A percentile compares a stretch with the other conserved stretches of the same genome.
These are phyloP conservation scores for Vidua chalybeata DNA, from an alignment of 2,113 vertebrate species.

Conservation along the genomic window DNA sequence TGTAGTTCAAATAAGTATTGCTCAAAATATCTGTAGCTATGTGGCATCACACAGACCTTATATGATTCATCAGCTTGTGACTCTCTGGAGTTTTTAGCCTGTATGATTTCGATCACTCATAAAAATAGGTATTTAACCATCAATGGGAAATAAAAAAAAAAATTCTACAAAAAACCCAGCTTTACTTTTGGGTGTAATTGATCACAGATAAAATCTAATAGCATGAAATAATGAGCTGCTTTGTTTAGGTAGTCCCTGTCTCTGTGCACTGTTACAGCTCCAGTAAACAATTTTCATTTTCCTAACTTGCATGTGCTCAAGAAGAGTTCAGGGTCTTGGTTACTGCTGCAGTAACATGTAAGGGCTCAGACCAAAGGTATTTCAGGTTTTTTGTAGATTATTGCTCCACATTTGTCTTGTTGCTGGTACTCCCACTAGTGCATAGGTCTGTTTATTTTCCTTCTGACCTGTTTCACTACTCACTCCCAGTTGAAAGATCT, in stretches of 20 bases:
- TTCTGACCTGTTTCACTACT: not conserved
- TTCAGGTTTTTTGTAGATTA: not conserved
- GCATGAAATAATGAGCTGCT: not conserved
- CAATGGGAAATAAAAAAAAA: not conserved
- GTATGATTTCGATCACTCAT: not conserved
- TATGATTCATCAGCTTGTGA: slow-evolving; percentile 45
- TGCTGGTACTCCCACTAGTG: not conserved
- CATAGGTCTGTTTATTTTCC: not conserved
- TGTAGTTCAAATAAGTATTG: not conserved
- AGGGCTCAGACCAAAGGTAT: not conserved
- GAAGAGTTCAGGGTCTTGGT: not conserved
- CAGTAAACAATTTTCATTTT: not conserved
- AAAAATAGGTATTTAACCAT: not conserved
- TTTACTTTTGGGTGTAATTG: not conserved
- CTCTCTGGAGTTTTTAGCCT: not conserved
- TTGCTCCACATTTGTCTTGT: not conserved
- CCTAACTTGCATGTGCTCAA: not conserved
- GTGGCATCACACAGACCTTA: not conserved
- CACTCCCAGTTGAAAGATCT: not conserved
- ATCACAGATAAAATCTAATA: not conserved
- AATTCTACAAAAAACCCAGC: not conserved
- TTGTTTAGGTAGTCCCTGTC: not conserved
- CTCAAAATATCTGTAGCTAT: not conserved
- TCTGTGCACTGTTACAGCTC: not conserved
- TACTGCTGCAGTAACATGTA: not conserved